These are phyloP conservation scores for Micrasema longulum DNA, from an alignment of 1,140 invertebrate species.

Conservation along the genomic window DNA sequence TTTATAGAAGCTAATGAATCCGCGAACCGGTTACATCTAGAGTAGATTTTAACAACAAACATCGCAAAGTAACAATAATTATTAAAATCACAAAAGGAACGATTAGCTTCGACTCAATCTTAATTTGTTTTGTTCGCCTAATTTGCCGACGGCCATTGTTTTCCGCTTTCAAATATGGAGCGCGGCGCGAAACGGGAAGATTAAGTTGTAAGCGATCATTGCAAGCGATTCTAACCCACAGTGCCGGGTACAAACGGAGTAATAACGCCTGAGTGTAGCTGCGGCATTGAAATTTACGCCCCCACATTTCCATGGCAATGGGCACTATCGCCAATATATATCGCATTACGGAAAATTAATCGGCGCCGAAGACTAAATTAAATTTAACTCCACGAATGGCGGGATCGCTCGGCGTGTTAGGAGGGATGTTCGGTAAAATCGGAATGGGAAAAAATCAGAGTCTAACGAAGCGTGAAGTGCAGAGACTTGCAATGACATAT, in stretches of 20 bases:
- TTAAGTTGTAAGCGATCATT: slow-evolving; percentile 36
- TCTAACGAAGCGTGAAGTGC: slow-evolving; percentile 29
- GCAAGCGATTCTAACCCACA: slow-evolving; percentile 22
- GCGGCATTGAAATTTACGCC: slow-evolving; percentile 39
- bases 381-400: slow-evolving; percentile 44
- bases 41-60: slow-evolving; percentile 16
- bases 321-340: slow-evolving; percentile 45
- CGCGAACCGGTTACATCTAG: neutral
- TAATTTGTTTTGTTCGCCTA: slow-evolving; percentile 28
- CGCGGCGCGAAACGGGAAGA: slow-evolving; percentile 6
- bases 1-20: neutral
- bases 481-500: slow-evolving; percentile 10
- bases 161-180: slow-evolving; percentile 26
- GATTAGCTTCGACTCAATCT: slow-evolving; percentile 23
- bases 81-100: slow-evolving; percentile 1
- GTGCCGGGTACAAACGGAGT: slow-evolving; percentile 10
- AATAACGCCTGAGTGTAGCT: slow-evolving; percentile 39
- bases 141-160: slow-evolving; percentile 28
- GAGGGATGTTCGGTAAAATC: neutral
- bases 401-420: neutral
- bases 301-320: slow-evolving; percentile 35
- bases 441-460: slow-evolving; percentile 5
- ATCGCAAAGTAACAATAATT: neutral
- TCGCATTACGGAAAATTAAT: slow-evolving; percentile 48
- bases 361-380: slow-evolving; percentile 42